These are phyloP conservation scores for Triops longicaudatus DNA, from an alignment of 1,140 invertebrate species.

Conservation along the genomic window DNA sequence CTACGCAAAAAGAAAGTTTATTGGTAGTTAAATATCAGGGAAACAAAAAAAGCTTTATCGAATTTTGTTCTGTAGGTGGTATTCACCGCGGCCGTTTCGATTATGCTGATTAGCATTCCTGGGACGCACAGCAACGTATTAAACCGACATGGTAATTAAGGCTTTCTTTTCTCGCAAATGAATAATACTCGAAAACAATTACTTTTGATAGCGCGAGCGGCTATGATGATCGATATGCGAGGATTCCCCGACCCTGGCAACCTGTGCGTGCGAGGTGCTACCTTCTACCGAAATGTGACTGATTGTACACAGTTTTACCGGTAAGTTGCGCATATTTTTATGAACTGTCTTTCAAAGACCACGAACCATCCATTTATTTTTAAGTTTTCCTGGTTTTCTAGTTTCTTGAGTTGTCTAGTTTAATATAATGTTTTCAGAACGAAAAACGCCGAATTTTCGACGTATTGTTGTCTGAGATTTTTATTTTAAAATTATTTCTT, in stretches of 20 bases:
- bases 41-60: not conserved
- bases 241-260: slow-evolving; percentile 18
- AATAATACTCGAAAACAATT: not conserved
- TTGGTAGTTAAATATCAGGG: not conserved
- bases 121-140: not conserved
- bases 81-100: not conserved
- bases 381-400: not conserved
- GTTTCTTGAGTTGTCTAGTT: too few species aligned
- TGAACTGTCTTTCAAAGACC: not conserved
- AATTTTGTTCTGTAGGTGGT: not conserved
- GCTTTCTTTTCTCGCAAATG: not conserved
- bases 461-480: too few species aligned
- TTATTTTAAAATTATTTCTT: too few species aligned
- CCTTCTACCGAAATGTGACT: slow-evolving; percentile 19
- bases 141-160: not conserved
- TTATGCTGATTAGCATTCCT: not conserved
- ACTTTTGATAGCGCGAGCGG: not conserved
- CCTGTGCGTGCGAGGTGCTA: not conserved
- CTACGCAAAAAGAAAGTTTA: not conserved
- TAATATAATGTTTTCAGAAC: too few species aligned
- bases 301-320: slow-evolving; percentile 25
- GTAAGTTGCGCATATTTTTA: not conserved
- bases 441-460: too few species aligned
- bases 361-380: not conserved
- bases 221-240: slow-evolving; percentile 25